These are phyloP conservation scores for Gracilinanus agilis DNA, from an alignment of 2,113 vertebrate species.

Conservation along the genomic window DNA sequence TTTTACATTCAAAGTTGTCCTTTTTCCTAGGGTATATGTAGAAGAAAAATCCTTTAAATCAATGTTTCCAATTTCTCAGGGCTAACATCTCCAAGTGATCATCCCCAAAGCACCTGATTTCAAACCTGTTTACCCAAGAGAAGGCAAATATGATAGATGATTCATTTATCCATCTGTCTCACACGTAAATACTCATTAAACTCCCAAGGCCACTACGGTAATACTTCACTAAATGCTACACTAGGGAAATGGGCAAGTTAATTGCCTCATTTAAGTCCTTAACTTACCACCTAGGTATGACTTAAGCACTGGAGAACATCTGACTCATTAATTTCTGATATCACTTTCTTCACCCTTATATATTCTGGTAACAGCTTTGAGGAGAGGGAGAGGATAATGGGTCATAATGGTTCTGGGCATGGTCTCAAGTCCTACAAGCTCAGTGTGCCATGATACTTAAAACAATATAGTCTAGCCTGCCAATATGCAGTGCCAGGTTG, in stretches of 20 bases:
- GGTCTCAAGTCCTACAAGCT: slow-evolving; percentile 36
- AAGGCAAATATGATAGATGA: slow-evolving; percentile 44
- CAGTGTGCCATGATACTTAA: slow-evolving; percentile 50
- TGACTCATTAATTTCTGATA: slow-evolving; percentile 42
- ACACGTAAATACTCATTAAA: slow-evolving; percentile 48
- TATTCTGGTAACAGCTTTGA: slow-evolving; percentile 49
- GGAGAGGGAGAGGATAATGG: slow-evolving; percentile 62
- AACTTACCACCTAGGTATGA: slow-evolving; percentile 10
- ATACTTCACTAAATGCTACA: not conserved
- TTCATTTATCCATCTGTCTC: slow-evolving; percentile 19
- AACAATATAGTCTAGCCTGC: slow-evolving; percentile 40
- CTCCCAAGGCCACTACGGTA: not conserved
- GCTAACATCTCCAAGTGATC: slow-evolving; percentile 19
- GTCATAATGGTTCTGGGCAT: slow-evolving; percentile 47
- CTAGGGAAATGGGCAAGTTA: slow-evolving; percentile 46
- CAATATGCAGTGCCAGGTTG: slow-evolving; percentile 49
- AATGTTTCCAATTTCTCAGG: slow-evolving; percentile 42
- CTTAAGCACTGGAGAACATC: slow-evolving; percentile 33
- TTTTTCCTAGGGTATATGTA: slow-evolving; percentile 11
- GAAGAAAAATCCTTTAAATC: not conserved
- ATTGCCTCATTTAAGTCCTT: slow-evolving; percentile 43
- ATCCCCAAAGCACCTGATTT: slow-evolving; percentile 15
- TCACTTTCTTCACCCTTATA: slow-evolving; percentile 42
- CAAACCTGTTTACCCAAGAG: slow-evolving; percentile 28
- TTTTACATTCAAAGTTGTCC: slow-evolving; percentile 6